phyloP scores from a whole-genome alignment of 2,113 vertebrate genomes.

The Podarcis raffonei region DNA sequence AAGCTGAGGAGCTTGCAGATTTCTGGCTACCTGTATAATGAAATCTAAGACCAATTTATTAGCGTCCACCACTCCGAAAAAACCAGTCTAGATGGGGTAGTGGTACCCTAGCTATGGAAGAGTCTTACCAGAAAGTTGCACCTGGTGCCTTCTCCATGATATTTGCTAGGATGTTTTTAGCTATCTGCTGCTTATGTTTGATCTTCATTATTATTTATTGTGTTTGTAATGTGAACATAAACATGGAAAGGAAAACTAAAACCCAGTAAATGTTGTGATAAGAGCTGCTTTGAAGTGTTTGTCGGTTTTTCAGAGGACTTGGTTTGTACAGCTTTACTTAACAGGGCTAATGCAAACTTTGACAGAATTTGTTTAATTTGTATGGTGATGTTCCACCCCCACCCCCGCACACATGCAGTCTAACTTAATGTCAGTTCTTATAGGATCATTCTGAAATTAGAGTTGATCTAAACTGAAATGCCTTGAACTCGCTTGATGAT shows the following conservation, averaged over 20 bases:
- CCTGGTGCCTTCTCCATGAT: background rate
- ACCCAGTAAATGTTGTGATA: background rate
- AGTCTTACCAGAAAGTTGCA: background rate
- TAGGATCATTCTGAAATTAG: background rate
- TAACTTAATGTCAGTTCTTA: background rate
- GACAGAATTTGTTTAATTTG: slow-evolving; percentile 7
- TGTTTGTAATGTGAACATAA: no score
- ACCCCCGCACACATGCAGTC: rapidly evolving
- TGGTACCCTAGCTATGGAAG: background rate
- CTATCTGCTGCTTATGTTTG: no score
- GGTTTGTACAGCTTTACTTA: background rate
- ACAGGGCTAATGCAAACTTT: background rate
- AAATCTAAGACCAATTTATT: no score
- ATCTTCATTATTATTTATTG: no score
- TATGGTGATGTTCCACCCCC: slow-evolving; percentile 4
- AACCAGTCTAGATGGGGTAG: background rate
- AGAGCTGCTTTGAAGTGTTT: background rate
- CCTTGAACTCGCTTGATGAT: background rate
- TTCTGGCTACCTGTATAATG: background rate
- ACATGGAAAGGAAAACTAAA: background rate
- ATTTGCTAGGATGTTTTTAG: no score
- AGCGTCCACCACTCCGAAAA: no score
- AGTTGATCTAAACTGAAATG: background rate
- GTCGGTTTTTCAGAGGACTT: background rate
- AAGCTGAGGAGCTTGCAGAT: background rate